A percentile compares a stretch with the other conserved stretches of the same genome.
phyloP scores from a whole-genome alignment of 2,113 vertebrate genomes.

The Chloropsis hardwickii region DNA sequence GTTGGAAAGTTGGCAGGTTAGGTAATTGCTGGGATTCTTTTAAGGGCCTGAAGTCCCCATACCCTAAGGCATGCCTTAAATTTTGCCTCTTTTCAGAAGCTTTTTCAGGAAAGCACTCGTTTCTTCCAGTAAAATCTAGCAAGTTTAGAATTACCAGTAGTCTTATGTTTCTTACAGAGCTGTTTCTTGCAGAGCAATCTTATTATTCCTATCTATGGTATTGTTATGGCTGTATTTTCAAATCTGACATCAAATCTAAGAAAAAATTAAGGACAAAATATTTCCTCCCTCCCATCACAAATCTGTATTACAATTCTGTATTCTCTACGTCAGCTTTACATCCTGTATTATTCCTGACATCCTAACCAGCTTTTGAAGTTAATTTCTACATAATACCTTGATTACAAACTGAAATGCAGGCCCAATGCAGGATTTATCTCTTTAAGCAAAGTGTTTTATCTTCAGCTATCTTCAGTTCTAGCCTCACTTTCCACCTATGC shows the following conservation, averaged over 20 bases:
- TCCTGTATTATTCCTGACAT: not conserved
- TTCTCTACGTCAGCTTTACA: not conserved
- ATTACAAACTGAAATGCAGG: conserved; percentile 22
- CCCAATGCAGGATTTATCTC: not conserved
- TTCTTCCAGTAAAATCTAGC: not conserved
- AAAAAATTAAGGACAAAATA: not conserved
- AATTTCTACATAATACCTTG: conserved; percentile 27
- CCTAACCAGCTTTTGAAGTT: not conserved
- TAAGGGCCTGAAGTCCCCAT: conserved; percentile 35
- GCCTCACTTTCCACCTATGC: not conserved
- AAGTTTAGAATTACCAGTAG: not conserved
- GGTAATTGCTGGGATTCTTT: conserved; percentile 59
- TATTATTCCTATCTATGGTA: not conserved
- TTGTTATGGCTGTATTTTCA: not conserved
- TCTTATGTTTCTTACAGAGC: not conserved
- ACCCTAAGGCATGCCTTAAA: conserved; percentile 43
- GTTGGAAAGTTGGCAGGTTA: conserved; percentile 56
- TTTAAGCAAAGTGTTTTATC: conserved; percentile 16
- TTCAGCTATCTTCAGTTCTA: not conserved
- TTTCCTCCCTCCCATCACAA: not conserved
- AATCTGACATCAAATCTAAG: not conserved
- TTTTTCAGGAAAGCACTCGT: not conserved
- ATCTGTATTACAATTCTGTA: not conserved
- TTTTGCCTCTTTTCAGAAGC: not conserved
- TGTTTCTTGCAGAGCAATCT: not conserved